Percentiles rank a stretch among this genome's conserved stretches.
Conservation (phyloP, 2,797 vertebrate genomes). For the Podarcis siculus region DNA sequence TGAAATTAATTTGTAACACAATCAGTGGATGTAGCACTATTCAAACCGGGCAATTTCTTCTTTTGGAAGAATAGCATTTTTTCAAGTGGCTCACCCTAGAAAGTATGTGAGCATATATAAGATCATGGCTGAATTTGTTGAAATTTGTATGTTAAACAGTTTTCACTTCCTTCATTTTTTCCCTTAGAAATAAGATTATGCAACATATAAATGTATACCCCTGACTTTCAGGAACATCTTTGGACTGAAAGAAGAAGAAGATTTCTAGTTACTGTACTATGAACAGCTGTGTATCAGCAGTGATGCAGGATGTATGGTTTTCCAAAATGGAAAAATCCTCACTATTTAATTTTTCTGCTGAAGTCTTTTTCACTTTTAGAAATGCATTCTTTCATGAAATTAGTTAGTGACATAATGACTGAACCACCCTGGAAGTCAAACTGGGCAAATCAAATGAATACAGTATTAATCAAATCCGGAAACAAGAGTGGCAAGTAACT, state of each 20-base stretch:
- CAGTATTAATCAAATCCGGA: background rate
- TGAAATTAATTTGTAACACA: background rate
- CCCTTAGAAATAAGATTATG: background rate
- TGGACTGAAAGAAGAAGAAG: background rate
- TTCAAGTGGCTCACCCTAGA: background rate
- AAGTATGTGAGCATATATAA: background rate
- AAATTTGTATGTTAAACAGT: background rate
- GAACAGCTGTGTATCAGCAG: background rate
- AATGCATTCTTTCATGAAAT: too few species aligned
- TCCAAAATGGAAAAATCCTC: background rate
- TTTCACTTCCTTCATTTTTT: background rate
- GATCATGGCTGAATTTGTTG: background rate
- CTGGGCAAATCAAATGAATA: background rate
- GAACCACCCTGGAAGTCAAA: background rate
- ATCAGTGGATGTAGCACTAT: background rate
- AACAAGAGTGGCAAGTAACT: background rate
- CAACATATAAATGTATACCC: background rate
- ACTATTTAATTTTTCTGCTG: background rate
- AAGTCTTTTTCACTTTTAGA: too few species aligned
- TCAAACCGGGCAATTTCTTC: background rate
- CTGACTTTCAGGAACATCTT: background rate
- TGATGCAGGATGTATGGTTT: background rate
- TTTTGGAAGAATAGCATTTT: too few species aligned
- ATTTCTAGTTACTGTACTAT: background rate
- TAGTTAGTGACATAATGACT: background rate